A percentile compares a stretch with the other conserved stretches of the same genome.
phyloP scores from a whole-genome alignment of 2,113 vertebrate genomes.

The Coregonus clupeaformis region DNA sequence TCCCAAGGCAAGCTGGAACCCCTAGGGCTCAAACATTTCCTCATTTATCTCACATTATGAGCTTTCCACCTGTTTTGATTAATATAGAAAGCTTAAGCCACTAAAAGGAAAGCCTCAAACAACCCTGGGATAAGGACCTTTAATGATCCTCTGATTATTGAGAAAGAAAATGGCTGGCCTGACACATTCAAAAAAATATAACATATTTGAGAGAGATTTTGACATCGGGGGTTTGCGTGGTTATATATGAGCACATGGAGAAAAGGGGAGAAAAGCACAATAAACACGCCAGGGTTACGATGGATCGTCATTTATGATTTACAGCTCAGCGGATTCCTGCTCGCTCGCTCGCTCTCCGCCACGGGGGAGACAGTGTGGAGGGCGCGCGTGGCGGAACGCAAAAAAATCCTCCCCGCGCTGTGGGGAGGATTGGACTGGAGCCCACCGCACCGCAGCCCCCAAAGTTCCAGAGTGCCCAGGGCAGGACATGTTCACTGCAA shows the following conservation, averaged over 20 bases:
- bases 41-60: conserved; percentile 15
- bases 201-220: conserved; percentile 29
- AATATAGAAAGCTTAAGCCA: neutral
- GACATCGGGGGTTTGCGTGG: conserved; percentile 44
- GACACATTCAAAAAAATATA: conserved; percentile 20
- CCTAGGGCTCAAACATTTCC: conserved; percentile 3
- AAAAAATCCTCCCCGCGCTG: conserved; percentile 22
- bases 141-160: neutral
- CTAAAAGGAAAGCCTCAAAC: neutral
- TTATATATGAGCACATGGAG: conserved; percentile 59
- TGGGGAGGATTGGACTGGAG: conserved; percentile 43
- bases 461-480: neutral
- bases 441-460: neutral
- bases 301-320: conserved; percentile 68
- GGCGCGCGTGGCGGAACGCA: conserved; percentile 56
- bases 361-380: conserved; percentile 36
- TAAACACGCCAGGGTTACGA: conserved; percentile 65
- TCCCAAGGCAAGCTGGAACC: neutral
- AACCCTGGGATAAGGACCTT: neutral
- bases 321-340: conserved; percentile 62
- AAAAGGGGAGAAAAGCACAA: conserved; percentile 56
- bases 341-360: conserved; percentile 42
- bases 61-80: conserved; percentile 10
- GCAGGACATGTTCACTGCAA: conserved; percentile 30
- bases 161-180: conserved; percentile 2